phyloP scores from a whole-genome alignment of 1,140 invertebrate genomes.

The Coenobita brevimanus region DNA sequence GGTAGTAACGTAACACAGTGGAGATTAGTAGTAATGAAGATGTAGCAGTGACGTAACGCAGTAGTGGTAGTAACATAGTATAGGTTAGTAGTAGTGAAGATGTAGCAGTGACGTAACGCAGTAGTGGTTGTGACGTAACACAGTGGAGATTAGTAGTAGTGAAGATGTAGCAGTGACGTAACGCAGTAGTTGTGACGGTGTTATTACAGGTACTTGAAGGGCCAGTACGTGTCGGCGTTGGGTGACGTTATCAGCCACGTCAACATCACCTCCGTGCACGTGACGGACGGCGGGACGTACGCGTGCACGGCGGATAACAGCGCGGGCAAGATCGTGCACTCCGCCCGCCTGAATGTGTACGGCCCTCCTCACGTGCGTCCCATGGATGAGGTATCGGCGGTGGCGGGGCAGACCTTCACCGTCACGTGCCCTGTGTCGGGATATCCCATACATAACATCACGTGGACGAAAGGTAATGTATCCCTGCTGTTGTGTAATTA shows the following conservation, averaged over 20 bases:
- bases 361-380: conserved; percentile 76
- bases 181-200: no score
- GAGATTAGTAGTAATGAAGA: no score
- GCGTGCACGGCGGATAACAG: conserved; percentile 74
- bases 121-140: no score
- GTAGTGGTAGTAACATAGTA: no score
- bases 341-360: conserved; percentile 90
- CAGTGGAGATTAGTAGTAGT: no score
- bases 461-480: conserved; percentile 76
- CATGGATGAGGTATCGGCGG: conserved; percentile 75
- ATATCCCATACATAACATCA: conserved; percentile 74
- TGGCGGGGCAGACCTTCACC: conserved; percentile 73
- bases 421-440: conserved; percentile 75
- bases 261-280: conserved; percentile 72
- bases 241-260: conserved; percentile 57
- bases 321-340: conserved; percentile 72
- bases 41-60: no score
- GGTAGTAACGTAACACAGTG: no score
- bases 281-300: conserved; percentile 75
- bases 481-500: no score
- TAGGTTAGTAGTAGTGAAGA: no score
- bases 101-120: no score
- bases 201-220: conserved; percentile 74
- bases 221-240: conserved; percentile 56
- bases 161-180: no score